Evolutionary conservation across 2,113 vertebrate species (phyloP).

Genomic region (Ageneiosus marmoratus): DNA sequence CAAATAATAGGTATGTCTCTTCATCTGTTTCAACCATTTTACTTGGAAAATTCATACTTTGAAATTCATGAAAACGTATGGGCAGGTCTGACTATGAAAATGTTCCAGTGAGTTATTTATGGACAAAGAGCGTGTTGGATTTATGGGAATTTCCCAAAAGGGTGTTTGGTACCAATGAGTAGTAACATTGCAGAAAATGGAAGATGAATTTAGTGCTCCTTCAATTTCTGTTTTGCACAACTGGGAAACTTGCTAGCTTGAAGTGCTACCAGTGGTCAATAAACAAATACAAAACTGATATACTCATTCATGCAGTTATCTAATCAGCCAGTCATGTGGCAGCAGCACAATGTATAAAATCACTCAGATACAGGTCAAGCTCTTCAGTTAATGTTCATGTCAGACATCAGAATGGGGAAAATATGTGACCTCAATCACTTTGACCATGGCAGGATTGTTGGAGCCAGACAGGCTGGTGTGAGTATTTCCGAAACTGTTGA

Average conservation of each 20-base stretch:
- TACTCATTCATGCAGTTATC: not conserved
- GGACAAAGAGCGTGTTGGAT: slow-evolving; percentile 19
- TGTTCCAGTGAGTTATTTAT: not conserved
- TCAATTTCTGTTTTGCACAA: not conserved
- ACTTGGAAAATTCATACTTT: slow-evolving; percentile 2
- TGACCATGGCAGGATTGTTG: not conserved
- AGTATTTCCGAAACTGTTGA: not conserved
- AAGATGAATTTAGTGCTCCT: not conserved
- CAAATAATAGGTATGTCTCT: slow-evolving; percentile 28
- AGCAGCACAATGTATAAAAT: not conserved
- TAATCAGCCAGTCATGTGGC: not conserved
- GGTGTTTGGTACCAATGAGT: not conserved
- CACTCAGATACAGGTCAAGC: not conserved
- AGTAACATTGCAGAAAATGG: not conserved
- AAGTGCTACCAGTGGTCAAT: not conserved
- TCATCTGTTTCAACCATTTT: slow-evolving; percentile 17
- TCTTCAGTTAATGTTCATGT: not conserved
- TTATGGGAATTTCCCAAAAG: slow-evolving; percentile 13
- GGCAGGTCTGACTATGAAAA: not conserved
- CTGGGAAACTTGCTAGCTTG: not conserved
- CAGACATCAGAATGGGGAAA: not conserved
- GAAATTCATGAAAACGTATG: slow-evolving; percentile 21
- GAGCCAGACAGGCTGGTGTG: not conserved
- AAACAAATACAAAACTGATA: not conserved
- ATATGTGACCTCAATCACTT: not conserved